These are phyloP conservation scores for Miichthys miiuy DNA, from an alignment of 2,797 vertebrate genomes.

Conservation along the genomic window DNA sequence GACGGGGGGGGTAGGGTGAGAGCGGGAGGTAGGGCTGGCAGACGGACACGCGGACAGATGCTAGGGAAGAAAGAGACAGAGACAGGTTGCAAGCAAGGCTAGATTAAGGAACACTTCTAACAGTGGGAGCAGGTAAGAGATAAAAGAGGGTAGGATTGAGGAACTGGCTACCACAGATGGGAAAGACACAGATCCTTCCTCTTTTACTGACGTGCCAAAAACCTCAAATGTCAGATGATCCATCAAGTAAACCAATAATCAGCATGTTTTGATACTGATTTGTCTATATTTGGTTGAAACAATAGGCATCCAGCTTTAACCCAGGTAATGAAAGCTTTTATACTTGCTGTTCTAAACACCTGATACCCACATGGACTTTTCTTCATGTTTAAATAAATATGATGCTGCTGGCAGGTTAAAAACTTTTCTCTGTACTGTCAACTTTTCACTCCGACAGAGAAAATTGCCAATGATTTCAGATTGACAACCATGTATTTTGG, in stretches of 20 bases:
- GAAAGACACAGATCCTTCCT: conserved; percentile 19
- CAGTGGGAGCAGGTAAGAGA: conserved; percentile 55
- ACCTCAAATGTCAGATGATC: conserved; percentile 50
- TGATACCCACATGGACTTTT: conserved; percentile 15
- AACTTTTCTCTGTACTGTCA: conserved; percentile 17
- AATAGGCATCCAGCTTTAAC: conserved; percentile 26
- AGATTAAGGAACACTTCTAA: conserved; percentile 72
- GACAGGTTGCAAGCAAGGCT: conserved; percentile 62
- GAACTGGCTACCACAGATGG: conserved; percentile 52
- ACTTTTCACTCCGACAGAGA: neutral
- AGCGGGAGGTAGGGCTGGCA: conserved; percentile 65
- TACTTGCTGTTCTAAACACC: conserved; percentile 19
- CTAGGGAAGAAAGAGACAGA: conserved; percentile 68
- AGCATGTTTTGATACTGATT: conserved; percentile 53
- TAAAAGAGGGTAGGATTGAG: conserved; percentile 49
- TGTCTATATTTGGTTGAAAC: conserved; percentile 38
- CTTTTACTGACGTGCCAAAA: conserved; percentile 41
- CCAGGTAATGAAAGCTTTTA: conserved; percentile 37
- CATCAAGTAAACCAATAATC: conserved; percentile 58
- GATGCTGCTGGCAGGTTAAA: conserved; percentile 1
- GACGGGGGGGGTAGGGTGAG: conserved; percentile 40
- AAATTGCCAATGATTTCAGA: neutral
- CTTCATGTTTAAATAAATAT: conserved; percentile 26
- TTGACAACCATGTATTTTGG: neutral
- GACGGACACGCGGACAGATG: conserved; percentile 70